Evolutionary conservation across 2,888 invertebrate species (phyloP).

Genomic region (Pheosia gnoma): DNA sequence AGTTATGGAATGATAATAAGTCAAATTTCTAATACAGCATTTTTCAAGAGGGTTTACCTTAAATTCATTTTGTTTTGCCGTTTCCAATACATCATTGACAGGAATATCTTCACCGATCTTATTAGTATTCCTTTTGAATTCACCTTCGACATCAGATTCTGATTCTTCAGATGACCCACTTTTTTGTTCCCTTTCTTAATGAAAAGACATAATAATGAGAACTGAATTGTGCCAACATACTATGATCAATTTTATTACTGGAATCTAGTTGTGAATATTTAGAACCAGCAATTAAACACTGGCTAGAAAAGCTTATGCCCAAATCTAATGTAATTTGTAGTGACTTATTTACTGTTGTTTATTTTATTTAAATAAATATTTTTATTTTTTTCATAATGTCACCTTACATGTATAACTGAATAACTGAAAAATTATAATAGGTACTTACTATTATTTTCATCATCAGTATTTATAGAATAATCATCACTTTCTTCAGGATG

Average conservation of each 20-base stretch:
- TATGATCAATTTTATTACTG: too few species aligned
- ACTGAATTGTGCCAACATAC: background rate
- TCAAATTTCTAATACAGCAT: too few species aligned
- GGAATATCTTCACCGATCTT: conserved; percentile 69
- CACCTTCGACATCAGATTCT: conserved; percentile 71
- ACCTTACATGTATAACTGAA: too few species aligned
- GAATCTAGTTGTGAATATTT: too few species aligned
- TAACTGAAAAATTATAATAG: too few species aligned
- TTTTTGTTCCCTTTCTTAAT: conserved; percentile 55
- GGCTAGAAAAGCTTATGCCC: too few species aligned
- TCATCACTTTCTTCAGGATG: conserved; percentile 92
- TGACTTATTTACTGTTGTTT: too few species aligned
- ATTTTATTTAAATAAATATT: too few species aligned
- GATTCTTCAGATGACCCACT: conserved; percentile 68
- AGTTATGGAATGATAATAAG: too few species aligned
- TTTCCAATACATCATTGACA: conserved; percentile 66
- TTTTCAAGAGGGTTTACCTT: conserved; percentile 54
- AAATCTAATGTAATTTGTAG: too few species aligned
- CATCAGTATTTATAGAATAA: conserved; percentile 87
- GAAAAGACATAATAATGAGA: background rate
- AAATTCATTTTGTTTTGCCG: conserved; percentile 71
- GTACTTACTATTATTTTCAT: conserved; percentile 83
- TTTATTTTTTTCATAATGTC: too few species aligned
- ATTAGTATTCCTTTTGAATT: conserved; percentile 61
- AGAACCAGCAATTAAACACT: too few species aligned